Evolutionary conservation across 2,888 invertebrate species (phyloP), one percentile per base, ranked within the genome.

Genomic region (Nymphalis urticae): DNA sequence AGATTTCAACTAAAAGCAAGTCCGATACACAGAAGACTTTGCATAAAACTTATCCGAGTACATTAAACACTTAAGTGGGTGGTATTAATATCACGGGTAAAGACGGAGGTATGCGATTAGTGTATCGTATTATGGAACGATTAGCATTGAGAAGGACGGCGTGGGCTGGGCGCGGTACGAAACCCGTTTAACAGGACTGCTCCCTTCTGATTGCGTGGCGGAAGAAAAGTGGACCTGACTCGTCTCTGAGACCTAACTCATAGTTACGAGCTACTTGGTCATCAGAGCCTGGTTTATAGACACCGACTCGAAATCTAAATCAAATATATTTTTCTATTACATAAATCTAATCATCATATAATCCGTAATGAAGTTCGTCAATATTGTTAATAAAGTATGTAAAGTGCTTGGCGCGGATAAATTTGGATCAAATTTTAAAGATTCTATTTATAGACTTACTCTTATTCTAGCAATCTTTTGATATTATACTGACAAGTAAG

Each of bases 61-160:
- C 58, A 51, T 51, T 59, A 59, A 21, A 51, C 50, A 50, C 59
- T 65, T 59, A 62, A 56, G 56, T 67, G 56, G 54, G 50, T 50
- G 66, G 56, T 62, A 67, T 42, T 62, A 67, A 56, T 42, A 67
- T 62, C 48, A 19, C 58, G 54, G 54, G 62, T 62, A 62, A 67
- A 67, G 54, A 67, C 62, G 56, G 61, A 50, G 66, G 62, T 62
- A 56, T 67, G 56, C 62, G 62, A 67, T 67, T 67, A 67, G 66
- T 67, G 56, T 62, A 67, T 62, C 62, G 56, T 60, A 62, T 58
- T 58, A 58, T 67, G 48, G 56, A 68, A 75, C 80, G 82, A 85
- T 85, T 86, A 87, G 86, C 89, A 89, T 88, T 88, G 89, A 88
- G 89, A 89, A 89, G 89, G 89, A 84, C 88, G 87, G 64, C 79